Conservation (phyloP, 2,888 invertebrate species). For the Sinelater perroti region DNA sequence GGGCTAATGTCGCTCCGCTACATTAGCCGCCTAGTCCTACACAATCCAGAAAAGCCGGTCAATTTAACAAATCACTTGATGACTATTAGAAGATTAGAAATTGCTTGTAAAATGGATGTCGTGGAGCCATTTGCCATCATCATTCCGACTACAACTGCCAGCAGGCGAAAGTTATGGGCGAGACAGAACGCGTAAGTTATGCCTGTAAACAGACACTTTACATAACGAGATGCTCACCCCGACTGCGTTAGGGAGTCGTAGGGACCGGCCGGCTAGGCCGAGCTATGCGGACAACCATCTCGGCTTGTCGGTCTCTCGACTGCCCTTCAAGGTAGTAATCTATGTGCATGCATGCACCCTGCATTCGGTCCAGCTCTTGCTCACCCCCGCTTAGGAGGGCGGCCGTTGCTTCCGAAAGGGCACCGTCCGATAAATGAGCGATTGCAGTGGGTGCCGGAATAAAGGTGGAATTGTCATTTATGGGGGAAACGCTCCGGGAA, state of each 20-base stretch:
- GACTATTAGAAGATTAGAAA: conserved; percentile 57
- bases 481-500: conserved; percentile 43
- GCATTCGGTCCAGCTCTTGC: no score
- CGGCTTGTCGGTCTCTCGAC: conserved; percentile 23
- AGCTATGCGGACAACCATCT: conserved; percentile 28
- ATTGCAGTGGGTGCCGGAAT: conserved; percentile 25
- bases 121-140: conserved; percentile 56
- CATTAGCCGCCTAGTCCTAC: conserved; percentile 35
- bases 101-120: conserved; percentile 56
- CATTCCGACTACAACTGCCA: conserved; percentile 55
- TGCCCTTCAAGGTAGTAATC: no score
- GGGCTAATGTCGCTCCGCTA: conserved; percentile 21
- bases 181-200: conserved; percentile 59
- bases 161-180: conserved; percentile 54
- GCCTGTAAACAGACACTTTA: conserved; percentile 61
- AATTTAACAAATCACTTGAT: conserved; percentile 57
- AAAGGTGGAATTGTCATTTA: conserved; percentile 33
- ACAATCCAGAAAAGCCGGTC: conserved; percentile 42
- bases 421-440: conserved; percentile 11
- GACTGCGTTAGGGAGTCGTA: conserved; percentile 49
- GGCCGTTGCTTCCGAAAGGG: neutral
- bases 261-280: conserved; percentile 29
- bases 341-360: neutral
- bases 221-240: conserved; percentile 61
- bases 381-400: no score